Evolutionary conservation across 2,797 vertebrate genomes (phyloP).

Genomic region (Hemibagrus guttatus): DNA sequence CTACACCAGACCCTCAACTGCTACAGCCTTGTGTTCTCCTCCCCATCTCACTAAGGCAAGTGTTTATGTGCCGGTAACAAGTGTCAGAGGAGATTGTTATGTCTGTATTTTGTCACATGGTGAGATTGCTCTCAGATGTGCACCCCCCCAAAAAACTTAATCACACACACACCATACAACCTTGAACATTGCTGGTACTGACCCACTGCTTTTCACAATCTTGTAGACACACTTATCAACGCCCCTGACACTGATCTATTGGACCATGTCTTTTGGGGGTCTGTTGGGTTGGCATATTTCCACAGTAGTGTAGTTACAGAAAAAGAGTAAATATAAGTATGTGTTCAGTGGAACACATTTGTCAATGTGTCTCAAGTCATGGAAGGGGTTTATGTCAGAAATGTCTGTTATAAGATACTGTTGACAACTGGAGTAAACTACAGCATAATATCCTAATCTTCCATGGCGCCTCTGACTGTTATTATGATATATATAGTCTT

Average conservation of each 20-base stretch:
- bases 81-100: conserved; percentile 78
- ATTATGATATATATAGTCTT: too few species aligned
- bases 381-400: conserved; percentile 33
- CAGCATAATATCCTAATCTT: neutral
- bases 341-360: conserved; percentile 28
- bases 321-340: conserved; percentile 28
- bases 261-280: conserved; percentile 24
- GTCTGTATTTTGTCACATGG: conserved; percentile 81
- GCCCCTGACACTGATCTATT: conserved; percentile 50
- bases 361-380: conserved; percentile 26
- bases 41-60: conserved; percentile 75
- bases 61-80: conserved; percentile 88
- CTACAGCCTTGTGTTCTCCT: conserved; percentile 45
- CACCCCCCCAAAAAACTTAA: conserved; percentile 32
- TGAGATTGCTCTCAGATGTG: conserved; percentile 75
- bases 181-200: conserved; percentile 35
- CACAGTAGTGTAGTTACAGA: conserved; percentile 15
- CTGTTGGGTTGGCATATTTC: conserved; percentile 21
- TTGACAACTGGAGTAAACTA: conserved; percentile 26
- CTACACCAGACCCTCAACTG: conserved; percentile 62
- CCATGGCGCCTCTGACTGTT: neutral
- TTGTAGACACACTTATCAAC: conserved; percentile 51
- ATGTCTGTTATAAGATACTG: conserved; percentile 21
- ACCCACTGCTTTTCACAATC: conserved; percentile 25
- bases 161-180: conserved; percentile 32